Percentiles rank a stretch among this genome's conserved stretches.
These are phyloP conservation scores for Neolamprologus variostigma DNA, from an alignment of 2,113 vertebrate genomes.

Conservation along the genomic window DNA sequence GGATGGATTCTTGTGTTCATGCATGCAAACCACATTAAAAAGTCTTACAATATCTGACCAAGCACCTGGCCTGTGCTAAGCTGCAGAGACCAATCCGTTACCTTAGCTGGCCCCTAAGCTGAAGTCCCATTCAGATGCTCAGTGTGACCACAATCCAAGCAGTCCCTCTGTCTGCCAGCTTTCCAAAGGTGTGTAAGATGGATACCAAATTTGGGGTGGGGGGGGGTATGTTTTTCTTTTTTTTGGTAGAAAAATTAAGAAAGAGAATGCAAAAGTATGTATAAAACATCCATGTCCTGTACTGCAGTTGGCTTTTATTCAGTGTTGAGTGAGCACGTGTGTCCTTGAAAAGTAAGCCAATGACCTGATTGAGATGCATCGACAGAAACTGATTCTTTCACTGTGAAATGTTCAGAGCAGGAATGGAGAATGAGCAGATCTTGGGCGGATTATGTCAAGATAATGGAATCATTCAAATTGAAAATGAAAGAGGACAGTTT, in stretches of 20 bases:
- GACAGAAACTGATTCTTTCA: slow-evolving; percentile 11
- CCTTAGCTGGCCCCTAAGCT: slow-evolving; percentile 24
- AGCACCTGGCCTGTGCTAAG: slow-evolving; percentile 47
- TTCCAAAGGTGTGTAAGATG: not conserved
- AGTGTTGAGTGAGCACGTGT: not conserved
- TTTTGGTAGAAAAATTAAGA: not conserved
- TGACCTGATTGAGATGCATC: slow-evolving; percentile 58
- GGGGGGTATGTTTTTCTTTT: not conserved
- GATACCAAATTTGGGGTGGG: not conserved
- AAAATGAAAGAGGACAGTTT: slow-evolving; percentile 56
- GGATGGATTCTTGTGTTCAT: slow-evolving; percentile 10
- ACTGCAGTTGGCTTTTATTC: not conserved
- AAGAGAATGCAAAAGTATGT: not conserved
- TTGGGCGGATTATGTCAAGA: slow-evolving; percentile 52
- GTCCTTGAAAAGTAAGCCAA: slow-evolving; percentile 48
- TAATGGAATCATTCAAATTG: slow-evolving; percentile 60
- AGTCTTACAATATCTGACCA: slow-evolving; percentile 52
- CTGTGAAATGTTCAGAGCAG: slow-evolving; percentile 29
- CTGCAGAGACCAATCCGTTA: slow-evolving; percentile 51
- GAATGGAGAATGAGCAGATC: slow-evolving; percentile 46
- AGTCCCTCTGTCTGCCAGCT: not conserved
- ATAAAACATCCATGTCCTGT: not conserved
- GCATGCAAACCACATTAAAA: slow-evolving; percentile 56
- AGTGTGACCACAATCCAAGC: not conserved
- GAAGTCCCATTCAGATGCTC: slow-evolving; percentile 25